Evolutionary conservation across 2,113 vertebrate species (phyloP).

Genomic region (Ctenomys sociabilis): DNA sequence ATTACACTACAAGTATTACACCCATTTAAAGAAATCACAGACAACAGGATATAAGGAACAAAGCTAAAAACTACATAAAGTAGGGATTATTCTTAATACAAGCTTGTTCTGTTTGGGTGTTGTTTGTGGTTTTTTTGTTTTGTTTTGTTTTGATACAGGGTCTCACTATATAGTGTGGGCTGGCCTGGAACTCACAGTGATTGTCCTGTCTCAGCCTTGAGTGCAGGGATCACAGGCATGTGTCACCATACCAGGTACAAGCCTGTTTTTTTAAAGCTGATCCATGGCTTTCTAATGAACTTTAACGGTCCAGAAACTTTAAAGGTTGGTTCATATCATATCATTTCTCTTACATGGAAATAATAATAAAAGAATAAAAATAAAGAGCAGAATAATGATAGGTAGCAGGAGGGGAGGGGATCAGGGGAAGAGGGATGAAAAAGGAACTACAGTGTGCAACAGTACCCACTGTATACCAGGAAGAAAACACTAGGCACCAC

Average conservation of each 20-base stretch:
- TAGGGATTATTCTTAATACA: constrained; percentile 23
- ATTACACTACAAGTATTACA: neutral
- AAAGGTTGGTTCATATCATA: neutral
- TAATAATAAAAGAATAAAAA: neutral
- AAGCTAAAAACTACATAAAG: constrained; percentile 28
- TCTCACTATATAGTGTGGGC: neutral
- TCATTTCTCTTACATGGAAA: neutral
- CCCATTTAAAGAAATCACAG: constrained; percentile 15
- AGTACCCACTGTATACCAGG: neutral
- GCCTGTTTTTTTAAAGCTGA: neutral
- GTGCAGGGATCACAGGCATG: neutral
- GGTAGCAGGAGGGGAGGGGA: neutral
- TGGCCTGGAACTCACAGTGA: neutral
- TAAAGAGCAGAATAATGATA: neutral
- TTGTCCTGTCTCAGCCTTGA: neutral
- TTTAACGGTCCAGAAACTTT: neutral
- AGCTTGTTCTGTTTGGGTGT: neutral
- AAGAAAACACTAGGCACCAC: neutral
- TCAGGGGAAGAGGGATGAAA: no score
- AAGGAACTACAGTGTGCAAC: no score
- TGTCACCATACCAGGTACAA: neutral
- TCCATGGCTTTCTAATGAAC: neutral
- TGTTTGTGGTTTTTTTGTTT: neutral
- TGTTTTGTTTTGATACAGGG: neutral
- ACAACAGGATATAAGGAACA: neutral